Evolutionary conservation across 2,888 invertebrate species (phyloP).

Genomic region (Halocaridina rubra): DNA sequence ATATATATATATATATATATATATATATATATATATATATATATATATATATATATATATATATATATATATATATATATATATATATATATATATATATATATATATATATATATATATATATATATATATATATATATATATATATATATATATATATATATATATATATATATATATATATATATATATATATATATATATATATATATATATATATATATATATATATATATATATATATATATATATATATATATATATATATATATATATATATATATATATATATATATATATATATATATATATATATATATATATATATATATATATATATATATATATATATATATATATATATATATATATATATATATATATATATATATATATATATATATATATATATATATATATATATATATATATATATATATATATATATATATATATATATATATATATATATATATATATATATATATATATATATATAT

Average conservation of each 20-base stretch:
- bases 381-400: neutral
- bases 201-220: neutral
- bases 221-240: neutral
- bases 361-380: neutral
- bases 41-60: neutral
- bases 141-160: neutral
- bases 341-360: neutral
- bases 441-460: neutral
- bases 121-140: neutral
- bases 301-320: neutral
- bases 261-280: neutral
- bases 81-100: neutral
- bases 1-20: neutral
- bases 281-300: neutral
- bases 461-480: neutral
- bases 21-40: neutral
- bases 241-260: neutral
- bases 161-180: neutral
- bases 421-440: neutral
- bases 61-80: neutral
- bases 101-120: neutral
- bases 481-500: neutral
- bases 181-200: neutral
- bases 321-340: neutral
- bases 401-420: neutral